Base-by-base conservation (phyloP, 1,140 invertebrate species). In the Drosophila guanche region DNA sequence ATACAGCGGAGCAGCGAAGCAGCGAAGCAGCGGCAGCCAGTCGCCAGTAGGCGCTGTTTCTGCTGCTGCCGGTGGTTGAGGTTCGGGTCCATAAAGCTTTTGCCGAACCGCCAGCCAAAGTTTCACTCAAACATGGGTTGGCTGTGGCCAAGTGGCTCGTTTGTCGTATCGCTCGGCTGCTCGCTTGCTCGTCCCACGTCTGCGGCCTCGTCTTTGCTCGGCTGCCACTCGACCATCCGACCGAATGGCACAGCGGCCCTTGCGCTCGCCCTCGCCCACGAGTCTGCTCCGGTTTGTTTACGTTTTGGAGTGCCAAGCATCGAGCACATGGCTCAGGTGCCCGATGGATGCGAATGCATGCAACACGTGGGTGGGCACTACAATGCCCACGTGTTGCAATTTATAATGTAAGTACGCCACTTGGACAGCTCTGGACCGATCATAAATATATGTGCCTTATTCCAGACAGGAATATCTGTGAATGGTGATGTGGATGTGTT, bases 101-200 rank as follows among this genome's bases (percentile, higher is more conserved):
- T 33, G 42, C 59, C 63, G 70, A 79, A 50, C 22, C 47, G 10
- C 62, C 42, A 1, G 29, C 67, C 29, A 53, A 58, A 66, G 65
- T 89, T 83, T 76, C 80, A 85, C 80, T 84, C 79, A 84, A 83
- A 71, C 41, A 56, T 73, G 47, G 59, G 62, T 40, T 71, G 60
- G 71, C 71, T 51, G 74, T 42, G 53, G 25, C 29, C 40, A 25
- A 37, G 33, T 37, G 4, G 33, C 29, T 33, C 29, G 29, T 33
- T 33, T 8, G 7, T 33, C 29, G 29, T 33, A 1, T 10, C 29
- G 6, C 27, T 29, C 7, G 27, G 6, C 0, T 29, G 27, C 27
- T 29, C 29, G 29, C 0, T 4, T 10, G 45, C 48, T 61, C 46
- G 68, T 41, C 2, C 27, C 25, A 20, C 22, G 22, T 16, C 8